A percentile compares a stretch with the other conserved stretches of the same genome.
These are phyloP conservation scores for Megastigmus dorsalis DNA, from an alignment of 2,888 invertebrate species.

Conservation along the genomic window DNA sequence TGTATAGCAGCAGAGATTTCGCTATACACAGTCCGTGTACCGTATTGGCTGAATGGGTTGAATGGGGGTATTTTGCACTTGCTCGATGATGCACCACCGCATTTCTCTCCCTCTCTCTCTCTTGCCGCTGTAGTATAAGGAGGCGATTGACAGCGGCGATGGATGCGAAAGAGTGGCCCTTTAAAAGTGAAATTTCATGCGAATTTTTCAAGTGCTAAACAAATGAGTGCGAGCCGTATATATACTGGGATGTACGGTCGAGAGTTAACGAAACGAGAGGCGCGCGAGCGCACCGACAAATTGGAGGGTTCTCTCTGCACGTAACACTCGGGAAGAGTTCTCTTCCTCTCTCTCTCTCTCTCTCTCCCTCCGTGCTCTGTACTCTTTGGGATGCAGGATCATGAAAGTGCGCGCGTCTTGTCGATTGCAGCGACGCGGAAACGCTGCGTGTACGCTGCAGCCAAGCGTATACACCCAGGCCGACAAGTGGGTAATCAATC, in stretches of 20 bases:
- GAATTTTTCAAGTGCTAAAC: slow-evolving; percentile 59
- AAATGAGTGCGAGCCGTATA: slow-evolving; percentile 45
- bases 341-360: slow-evolving; percentile 9
- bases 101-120: no score
- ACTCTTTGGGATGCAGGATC: no score
- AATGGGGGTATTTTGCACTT: slow-evolving; percentile 20
- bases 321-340: slow-evolving; percentile 23
- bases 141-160: not conserved
- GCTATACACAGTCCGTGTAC: slow-evolving; percentile 1
- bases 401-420: not conserved
- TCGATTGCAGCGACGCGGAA: slow-evolving; percentile 23
- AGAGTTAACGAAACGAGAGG: slow-evolving; percentile 45
- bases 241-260: slow-evolving; percentile 13
- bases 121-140: no score
- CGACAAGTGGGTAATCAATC: slow-evolving; percentile 43
- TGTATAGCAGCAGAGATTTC: not conserved
- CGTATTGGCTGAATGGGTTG: no score
- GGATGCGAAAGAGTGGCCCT: slow-evolving; percentile 40
- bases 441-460: slow-evolving; percentile 27
- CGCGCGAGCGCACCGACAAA: slow-evolving; percentile 55
- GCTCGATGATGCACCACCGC: no score
- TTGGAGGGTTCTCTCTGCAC: slow-evolving; percentile 57
- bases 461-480: not conserved
- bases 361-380: no score
- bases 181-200: slow-evolving; percentile 56